phyloP scores from a whole-genome alignment of 2,113 vertebrate genomes.

The Labeo catla region DNA sequence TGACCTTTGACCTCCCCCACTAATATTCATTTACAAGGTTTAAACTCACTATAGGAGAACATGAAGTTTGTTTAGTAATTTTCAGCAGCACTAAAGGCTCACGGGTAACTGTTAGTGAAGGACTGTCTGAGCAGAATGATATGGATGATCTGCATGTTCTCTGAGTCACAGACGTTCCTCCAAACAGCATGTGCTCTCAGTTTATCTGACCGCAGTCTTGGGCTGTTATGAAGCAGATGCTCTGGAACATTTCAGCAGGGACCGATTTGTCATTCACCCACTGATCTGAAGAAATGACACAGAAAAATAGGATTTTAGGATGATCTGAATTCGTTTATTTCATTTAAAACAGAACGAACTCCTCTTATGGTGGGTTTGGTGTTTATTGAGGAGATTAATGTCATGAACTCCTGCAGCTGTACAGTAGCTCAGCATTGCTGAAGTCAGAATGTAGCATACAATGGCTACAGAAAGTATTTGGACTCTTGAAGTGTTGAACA shows the following conservation, averaged over 20 bases:
- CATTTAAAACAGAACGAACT: not conserved
- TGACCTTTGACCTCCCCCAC: not conserved
- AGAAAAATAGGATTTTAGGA: not conserved
- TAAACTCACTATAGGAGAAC: not conserved
- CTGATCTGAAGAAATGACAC: not conserved
- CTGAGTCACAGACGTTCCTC: not conserved
- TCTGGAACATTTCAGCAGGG: not conserved
- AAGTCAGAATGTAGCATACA: not conserved
- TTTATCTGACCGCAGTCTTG: not conserved
- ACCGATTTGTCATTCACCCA: not conserved
- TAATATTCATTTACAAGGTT: not conserved
- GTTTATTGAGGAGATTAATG: not conserved
- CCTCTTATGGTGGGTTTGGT: not conserved
- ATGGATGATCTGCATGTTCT: not conserved
- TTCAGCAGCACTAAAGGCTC: not conserved
- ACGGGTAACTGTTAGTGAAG: not conserved
- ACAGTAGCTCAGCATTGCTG: not conserved
- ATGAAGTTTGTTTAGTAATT: not conserved
- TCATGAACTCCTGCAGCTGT: not conserved
- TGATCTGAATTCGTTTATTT: conserved; percentile 8
- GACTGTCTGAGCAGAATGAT: not conserved
- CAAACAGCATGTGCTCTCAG: conserved; percentile 1
- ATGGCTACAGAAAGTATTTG: not conserved
- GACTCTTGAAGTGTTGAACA: not conserved
- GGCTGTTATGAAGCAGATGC: conserved; percentile 9